These are phyloP conservation scores for Oenanthe melanoleuca DNA, from an alignment of 2,113 vertebrate genomes.

Conservation along the genomic window DNA sequence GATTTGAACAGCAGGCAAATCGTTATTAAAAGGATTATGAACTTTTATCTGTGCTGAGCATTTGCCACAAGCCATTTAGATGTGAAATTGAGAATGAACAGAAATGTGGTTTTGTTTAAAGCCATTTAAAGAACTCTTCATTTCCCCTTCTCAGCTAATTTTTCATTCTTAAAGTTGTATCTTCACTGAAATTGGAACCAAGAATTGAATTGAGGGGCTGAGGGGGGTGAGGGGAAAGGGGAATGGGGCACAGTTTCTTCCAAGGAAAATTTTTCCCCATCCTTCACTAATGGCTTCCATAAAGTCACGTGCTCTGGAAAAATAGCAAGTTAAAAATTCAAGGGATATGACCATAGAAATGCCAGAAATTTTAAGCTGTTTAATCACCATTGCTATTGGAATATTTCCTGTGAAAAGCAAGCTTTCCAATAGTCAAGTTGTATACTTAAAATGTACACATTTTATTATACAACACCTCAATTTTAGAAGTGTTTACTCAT, in stretches of 20 bases:
- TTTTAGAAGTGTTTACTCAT: background rate
- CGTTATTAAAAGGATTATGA: constrained; percentile 26
- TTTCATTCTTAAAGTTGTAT: background rate
- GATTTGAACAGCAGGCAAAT: background rate
- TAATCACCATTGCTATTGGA: background rate
- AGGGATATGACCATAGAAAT: background rate
- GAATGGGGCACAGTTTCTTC: background rate
- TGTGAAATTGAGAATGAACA: constrained; percentile 7
- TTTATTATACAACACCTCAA: background rate
- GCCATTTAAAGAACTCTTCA: background rate
- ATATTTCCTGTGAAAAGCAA: background rate
- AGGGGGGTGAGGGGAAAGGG: rapidly evolving
- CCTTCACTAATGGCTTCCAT: background rate
- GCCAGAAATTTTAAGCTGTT: background rate
- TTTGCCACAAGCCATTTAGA: constrained; percentile 22
- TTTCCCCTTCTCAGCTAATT: background rate
- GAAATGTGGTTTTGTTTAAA: constrained; percentile 22
- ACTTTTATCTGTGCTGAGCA: background rate
- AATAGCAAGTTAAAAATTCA: background rate
- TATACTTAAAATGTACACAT: background rate
- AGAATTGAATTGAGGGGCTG: background rate
- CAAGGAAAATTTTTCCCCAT: background rate
- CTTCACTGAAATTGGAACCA: background rate
- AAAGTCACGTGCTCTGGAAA: background rate
- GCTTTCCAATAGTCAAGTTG: background rate